Conservation (phyloP, 2,888 invertebrate genomes). For the Sabatieria punctata region DNA sequence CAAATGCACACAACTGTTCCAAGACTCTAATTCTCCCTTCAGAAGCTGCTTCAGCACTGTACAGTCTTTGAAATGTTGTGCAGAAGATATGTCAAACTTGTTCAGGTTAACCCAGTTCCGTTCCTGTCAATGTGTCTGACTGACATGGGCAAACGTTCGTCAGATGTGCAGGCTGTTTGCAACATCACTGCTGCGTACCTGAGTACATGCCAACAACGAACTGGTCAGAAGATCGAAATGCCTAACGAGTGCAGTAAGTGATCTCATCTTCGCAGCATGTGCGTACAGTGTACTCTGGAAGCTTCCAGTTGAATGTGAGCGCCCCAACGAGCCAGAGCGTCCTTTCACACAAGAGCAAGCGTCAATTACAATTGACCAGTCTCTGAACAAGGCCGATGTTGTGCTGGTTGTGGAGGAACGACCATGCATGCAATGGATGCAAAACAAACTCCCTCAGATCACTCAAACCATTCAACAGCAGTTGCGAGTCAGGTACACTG, state of each 20-base stretch:
- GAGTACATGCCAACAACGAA: slow-evolving; percentile 43
- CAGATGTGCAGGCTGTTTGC: slow-evolving; percentile 42
- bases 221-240: no score
- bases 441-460: slow-evolving; percentile 3
- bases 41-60: slow-evolving; percentile 2
- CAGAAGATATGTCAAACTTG: no score
- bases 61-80: no score
- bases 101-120: slow-evolving; percentile 38
- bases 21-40: neutral
- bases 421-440: slow-evolving; percentile 40
- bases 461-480: slow-evolving; percentile 11
- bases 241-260: no score
- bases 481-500: slow-evolving; percentile 13
- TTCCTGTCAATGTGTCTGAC: slow-evolving; percentile 58
- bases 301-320: no score
- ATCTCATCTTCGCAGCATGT: no score
- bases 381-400: slow-evolving; percentile 60
- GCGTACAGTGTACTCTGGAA: no score
- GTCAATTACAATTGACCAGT: no score
- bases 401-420: slow-evolving; percentile 64
- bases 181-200: slow-evolving; percentile 54
- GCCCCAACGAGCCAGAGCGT: slow-evolving; percentile 51
- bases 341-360: no score
- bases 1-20: neutral
- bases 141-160: slow-evolving; percentile 37